Evolutionary conservation across 2,888 invertebrate species (phyloP), one percentile per base, ranked within the genome.

Genomic region (Busseola fusca): DNA sequence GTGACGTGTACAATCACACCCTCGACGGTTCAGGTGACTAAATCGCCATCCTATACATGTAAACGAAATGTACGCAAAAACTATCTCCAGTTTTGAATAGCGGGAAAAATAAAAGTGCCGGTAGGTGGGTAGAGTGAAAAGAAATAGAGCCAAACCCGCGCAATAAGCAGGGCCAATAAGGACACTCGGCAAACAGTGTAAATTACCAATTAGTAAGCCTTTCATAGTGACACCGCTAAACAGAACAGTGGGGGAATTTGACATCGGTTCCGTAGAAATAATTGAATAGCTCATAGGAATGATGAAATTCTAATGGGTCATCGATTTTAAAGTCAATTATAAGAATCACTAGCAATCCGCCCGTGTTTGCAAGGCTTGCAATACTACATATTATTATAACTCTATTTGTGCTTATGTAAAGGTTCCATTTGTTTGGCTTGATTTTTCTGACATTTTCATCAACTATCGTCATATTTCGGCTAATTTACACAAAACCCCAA

Each of bases 121-220:
- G 0, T 9, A 1, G 7, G 18, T 67, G 12, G 1, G 9, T 25
- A 69, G 16, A 18, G 4, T 16, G 37, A 69, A 77, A 69, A 64
- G 27, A 40, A 82, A 66, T 60, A 34, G 18, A 78, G 67, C 30
- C 40, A 40, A 62, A 67, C 63, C 60, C 69, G 30, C 42, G 78
- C 67, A 72, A 74, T 71, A 72, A 83, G 78, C 72, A 78, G 69
- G 74, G 70, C 76, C 67, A 83, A 80, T 79, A 77, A 85, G 74
- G 66, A 62, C 74, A 64, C 85, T 85, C 63, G 14, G 63, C 67
- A 77, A 80, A 85, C 82, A 86, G 84, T 88, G 91, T 87, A 87
- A 91, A 91, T 92, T 90, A 91, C 91, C 92, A 92, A 92, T 92
- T 92, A 92, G 91, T 88, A 86, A 86, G 85, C 85, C 87, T 89